phyloP scores from a whole-genome alignment of 2,113 vertebrate species.

The Semnornis frantzii region DNA sequence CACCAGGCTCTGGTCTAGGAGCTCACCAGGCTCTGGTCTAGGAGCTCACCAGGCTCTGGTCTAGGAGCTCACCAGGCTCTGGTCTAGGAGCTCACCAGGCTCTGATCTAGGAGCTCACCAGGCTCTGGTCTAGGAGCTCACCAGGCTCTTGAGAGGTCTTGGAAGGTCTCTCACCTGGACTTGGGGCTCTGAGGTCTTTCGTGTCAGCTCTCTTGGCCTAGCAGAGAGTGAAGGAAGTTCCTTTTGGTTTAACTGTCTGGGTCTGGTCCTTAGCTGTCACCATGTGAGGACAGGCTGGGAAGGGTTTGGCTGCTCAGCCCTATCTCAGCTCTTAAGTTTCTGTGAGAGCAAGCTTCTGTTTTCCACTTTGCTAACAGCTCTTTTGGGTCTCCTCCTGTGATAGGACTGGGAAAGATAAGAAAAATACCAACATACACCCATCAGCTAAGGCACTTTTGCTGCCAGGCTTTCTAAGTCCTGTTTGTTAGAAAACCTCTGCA shows the following conservation, averaged over 20 bases:
- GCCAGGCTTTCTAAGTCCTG: not conserved
- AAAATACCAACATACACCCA: no score
- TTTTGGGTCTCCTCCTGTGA: not conserved
- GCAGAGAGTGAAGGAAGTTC: not conserved
- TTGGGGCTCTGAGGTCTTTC: not conserved
- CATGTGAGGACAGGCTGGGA: accelerated
- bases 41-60: constrained; percentile 1
- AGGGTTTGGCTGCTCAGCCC: not conserved
- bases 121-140: not conserved
- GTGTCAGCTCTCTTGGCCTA: not conserved
- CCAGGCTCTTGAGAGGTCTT: not conserved
- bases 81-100: not conserved
- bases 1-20: not conserved
- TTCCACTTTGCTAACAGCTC: not conserved
- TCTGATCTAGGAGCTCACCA: not conserved
- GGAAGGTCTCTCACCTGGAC: constrained; percentile 9
- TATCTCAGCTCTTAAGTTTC: not conserved
- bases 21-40: not conserved
- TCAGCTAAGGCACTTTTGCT: not conserved
- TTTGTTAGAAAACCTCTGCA: not conserved
- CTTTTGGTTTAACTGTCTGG: not conserved
- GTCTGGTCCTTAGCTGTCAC: not conserved
- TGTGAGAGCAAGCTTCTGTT: not conserved
- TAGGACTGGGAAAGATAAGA: not conserved
- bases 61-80: not conserved